Evolutionary conservation across 2,797 vertebrate species (phyloP).

Genomic region (Enteromius mattozi): DNA sequence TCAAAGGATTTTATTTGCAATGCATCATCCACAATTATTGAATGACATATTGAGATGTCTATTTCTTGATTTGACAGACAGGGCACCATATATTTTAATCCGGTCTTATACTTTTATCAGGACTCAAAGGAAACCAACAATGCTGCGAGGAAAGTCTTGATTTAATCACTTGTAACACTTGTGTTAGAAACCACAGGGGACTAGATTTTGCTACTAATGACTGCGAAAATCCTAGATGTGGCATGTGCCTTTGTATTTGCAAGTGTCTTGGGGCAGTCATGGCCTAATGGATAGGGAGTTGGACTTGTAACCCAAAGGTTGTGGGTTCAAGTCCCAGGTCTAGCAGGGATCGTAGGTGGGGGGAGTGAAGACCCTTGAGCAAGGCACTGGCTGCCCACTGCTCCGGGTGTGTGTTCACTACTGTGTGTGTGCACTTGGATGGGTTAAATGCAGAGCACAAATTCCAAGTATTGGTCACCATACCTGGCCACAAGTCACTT

Average conservation of each 20-base stretch:
- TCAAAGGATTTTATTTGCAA: conserved; percentile 5
- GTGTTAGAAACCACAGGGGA: conserved; percentile 41
- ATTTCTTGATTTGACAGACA: conserved; percentile 46
- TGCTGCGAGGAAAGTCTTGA: conserved; percentile 46
- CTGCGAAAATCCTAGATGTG: conserved; percentile 41
- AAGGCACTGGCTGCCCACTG: too few species aligned
- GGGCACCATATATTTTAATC: conserved; percentile 6
- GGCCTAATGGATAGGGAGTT: too few species aligned
- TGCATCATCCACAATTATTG: conserved; percentile 43
- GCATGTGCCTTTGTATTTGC: conserved; percentile 57
- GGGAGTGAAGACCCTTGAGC: too few species aligned
- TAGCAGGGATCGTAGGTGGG: too few species aligned
- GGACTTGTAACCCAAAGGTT: too few species aligned
- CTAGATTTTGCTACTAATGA: conserved; percentile 50
- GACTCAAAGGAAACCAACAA: conserved; percentile 14
- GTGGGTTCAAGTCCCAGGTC: too few species aligned
- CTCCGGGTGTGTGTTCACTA: too few species aligned
- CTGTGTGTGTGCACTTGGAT: too few species aligned
- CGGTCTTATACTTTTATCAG: conserved; percentile 26
- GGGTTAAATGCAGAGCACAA: too few species aligned
- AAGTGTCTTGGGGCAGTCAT: conserved; percentile 39
- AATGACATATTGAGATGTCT: conserved; percentile 35
- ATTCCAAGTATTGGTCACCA: too few species aligned
- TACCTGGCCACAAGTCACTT: too few species aligned
- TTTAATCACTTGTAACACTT: conserved; percentile 54